Percentiles rank a stretch among this genome's conserved stretches.
phyloP scores from a whole-genome alignment of 2,113 vertebrate species.

The Erpornis zantholeuca region DNA sequence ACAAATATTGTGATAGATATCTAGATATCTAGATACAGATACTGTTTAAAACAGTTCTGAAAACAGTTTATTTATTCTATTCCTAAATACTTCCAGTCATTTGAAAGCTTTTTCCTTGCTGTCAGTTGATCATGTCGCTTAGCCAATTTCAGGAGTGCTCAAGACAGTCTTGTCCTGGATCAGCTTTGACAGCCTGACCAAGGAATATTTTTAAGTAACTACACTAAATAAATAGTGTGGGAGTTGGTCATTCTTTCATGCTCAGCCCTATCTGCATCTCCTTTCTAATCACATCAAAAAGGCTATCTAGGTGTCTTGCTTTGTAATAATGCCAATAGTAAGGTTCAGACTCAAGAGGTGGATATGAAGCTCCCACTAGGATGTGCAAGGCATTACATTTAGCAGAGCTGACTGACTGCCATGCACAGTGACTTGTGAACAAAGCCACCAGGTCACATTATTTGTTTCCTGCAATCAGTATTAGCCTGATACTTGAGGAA shows the following conservation, averaged over 20 bases:
- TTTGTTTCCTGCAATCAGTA: background rate
- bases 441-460: background rate
- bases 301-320: background rate
- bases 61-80: background rate
- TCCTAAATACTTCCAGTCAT: background rate
- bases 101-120: background rate
- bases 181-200: constrained; percentile 28
- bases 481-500: background rate
- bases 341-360: background rate
- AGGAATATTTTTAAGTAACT: constrained; percentile 2
- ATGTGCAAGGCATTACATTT: background rate
- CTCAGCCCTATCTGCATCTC: background rate
- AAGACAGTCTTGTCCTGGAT: background rate
- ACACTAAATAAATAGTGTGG: background rate
- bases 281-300: constrained; percentile 16
- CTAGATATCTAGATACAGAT: too few species aligned
- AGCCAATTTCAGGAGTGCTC: background rate
- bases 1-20: too few species aligned
- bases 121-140: background rate
- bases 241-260: background rate
- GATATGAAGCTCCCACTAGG: background rate
- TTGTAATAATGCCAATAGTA: background rate
- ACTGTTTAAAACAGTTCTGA: background rate
- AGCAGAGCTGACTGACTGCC: background rate
- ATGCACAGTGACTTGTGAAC: background rate